Base-by-base conservation (phyloP, 2,797 vertebrate genomes). In the Bradypodion ventrale region DNA sequence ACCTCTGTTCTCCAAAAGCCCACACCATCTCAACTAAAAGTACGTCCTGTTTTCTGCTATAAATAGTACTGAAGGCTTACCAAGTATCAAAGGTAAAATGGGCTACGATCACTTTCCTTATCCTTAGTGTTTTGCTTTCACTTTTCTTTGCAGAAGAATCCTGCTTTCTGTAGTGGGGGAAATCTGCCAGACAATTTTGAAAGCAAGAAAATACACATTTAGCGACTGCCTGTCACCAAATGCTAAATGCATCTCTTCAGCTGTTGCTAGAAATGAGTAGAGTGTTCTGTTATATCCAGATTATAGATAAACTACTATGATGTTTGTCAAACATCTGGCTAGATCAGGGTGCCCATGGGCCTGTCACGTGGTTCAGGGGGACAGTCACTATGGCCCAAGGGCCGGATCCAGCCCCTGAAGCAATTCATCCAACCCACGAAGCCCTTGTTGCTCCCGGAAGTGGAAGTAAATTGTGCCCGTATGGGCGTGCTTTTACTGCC, bases 31-130 rank as follows among this genome's bases (percentile, higher is more conserved):
- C 12, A 9, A 49, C 35, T 49, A 35, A 25, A 77, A 27, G 10
- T 72, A 63, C 21, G 42, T 8, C 8, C 56, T 46, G 9, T 32
- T 78, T 79, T 79, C 44, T 52, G 60, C 23, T 49, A 42, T 79
- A 79, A 74, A 74, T 79, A 79, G 83, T 49, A 65, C 52, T 65
- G n/a, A 79, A 79, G 59, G 19, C 76, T 65, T 74, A 65, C 32
- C 78, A 68, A 72, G 44, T 63, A 63, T 25, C 68, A 52, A 63
- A 35, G 59, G 73, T 78, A 73, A 78, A 84, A 73, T 84, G 76
- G 16, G 78, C 16, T 62, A 49, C 32, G 42, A 52, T 63, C 78
- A 23, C n/a, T 46, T 46, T 79, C 35, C 76, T 59, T 5, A 29
- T 19, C 44, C 65, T 59, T 62, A 16, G 15, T 70, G 40, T 59